Evolutionary conservation across 2,113 vertebrate genomes (phyloP), one percentile per base, ranked within the genome.

Genomic region (Pangasianodon hypophthalmus): DNA sequence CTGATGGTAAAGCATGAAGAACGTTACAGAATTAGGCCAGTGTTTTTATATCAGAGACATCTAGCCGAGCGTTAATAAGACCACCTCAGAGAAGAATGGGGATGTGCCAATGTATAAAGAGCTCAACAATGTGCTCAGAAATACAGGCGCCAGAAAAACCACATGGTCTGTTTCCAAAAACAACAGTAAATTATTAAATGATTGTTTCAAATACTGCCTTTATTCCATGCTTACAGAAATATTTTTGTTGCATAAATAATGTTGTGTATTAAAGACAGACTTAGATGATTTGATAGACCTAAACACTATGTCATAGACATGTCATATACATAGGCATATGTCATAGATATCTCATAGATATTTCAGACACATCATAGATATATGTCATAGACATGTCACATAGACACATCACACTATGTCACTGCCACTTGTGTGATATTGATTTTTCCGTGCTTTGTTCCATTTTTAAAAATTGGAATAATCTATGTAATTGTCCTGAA

Each of bases 1-100:
- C 87, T 91, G 90, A 92, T 94, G 92, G 88, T 93, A 81, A 91
- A 91, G 88, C 87, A 92, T 90, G 84, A 86, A 88, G 90, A 86
- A 8, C 21, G 32, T 9, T 88, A 90, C 93, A 89, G 92, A 93
- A 93, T 92, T 94, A 93, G 91, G 86, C 46, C 62, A 18, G 79
- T 54, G 46, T 81, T 82, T 73, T 14, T 75, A 11, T 87, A 11
- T 58, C 69, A 26, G 77, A 67, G 24, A 41, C 60, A 37, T 87
- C 86, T 81, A 69, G 11, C 32, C 41, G 44, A 56, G 50, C n/a
- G 6, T 52, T n/a, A 32, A 82, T 29, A 52, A 56, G 58, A 46
- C 41, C 83, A 85, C 56, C 26, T 37, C 58, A 88, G 54, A 88
- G 71, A 14, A 67, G 29, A 81, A 48, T 50, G 75, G 8, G 21